These are phyloP conservation scores for Zeus faber DNA, from an alignment of 2,113 vertebrate species.

Conservation along the genomic window DNA sequence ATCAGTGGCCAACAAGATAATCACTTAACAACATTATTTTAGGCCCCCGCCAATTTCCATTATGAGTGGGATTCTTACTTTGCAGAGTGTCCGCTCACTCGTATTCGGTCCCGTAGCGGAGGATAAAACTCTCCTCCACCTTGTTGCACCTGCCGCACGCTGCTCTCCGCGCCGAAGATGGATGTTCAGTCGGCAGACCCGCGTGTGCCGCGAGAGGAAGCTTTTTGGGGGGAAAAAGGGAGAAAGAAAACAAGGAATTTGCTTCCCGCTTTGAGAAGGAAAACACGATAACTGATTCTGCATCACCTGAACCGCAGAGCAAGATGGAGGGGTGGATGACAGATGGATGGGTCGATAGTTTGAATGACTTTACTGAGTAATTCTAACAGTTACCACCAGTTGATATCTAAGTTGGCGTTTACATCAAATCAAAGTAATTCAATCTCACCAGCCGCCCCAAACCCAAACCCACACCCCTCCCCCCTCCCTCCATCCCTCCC, in stretches of 20 bases:
- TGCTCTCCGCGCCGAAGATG: slow-evolving; percentile 74
- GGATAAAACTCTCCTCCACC: background rate
- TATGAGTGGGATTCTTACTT: slow-evolving; percentile 1
- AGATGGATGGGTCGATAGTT: background rate
- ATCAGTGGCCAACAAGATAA: slow-evolving; percentile 11
- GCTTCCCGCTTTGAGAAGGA: slow-evolving; percentile 13
- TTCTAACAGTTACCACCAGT: too few species aligned
- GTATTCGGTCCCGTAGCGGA: slow-evolving; percentile 1
- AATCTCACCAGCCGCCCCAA: slow-evolving; percentile 22
- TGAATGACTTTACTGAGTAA: too few species aligned
- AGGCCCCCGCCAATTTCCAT: slow-evolving; percentile 1
- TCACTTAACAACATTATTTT: slow-evolving; percentile 16
- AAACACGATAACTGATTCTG: slow-evolving; percentile 13
- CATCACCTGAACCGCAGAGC: background rate
- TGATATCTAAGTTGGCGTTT: slow-evolving; percentile 10
- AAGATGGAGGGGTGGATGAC: background rate
- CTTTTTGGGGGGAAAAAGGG: slow-evolving; percentile 60
- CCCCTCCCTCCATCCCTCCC: slow-evolving; percentile 15
- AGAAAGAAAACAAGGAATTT: slow-evolving; percentile 38
- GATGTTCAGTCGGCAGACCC: slow-evolving; percentile 73
- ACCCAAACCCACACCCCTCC: slow-evolving; percentile 15
- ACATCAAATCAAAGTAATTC: slow-evolving; percentile 41
- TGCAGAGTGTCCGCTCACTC: too few species aligned
- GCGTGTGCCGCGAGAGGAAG: slow-evolving; percentile 54
- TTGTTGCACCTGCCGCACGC: slow-evolving; percentile 55